Percentiles rank a stretch among this genome's conserved stretches.
Evolutionary conservation across 2,888 invertebrate genomes (phyloP).

Genomic region (Geophilus truncorum): DNA sequence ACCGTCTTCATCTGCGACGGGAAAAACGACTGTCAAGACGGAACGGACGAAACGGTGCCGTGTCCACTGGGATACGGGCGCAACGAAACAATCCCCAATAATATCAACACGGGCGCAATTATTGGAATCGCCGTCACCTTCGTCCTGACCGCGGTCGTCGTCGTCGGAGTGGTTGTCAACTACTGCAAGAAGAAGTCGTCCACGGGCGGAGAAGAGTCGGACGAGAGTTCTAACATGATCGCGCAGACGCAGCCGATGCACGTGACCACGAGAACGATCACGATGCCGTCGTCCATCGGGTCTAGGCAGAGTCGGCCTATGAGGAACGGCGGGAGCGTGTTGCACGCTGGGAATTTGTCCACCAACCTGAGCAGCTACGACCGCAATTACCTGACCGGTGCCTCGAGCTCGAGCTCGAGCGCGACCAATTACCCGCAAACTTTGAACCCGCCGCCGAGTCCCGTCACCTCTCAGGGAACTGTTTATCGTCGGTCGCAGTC

Average conservation of each 20-base stretch:
- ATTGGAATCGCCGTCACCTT: background rate
- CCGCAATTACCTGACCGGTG: slow-evolving; percentile 65
- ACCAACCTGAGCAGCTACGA: slow-evolving; percentile 43
- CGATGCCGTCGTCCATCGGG: background rate
- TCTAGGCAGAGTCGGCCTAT: background rate
- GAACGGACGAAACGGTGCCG: slow-evolving; percentile 42
- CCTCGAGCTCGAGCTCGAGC: slow-evolving; percentile 64
- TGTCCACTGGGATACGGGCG: background rate
- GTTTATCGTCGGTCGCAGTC: slow-evolving; percentile 46
- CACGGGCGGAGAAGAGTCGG: background rate
- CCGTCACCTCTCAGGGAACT: slow-evolving; percentile 58
- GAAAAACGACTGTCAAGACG: slow-evolving; percentile 43
- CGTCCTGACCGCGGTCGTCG: background rate
- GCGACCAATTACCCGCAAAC: slow-evolving; percentile 69
- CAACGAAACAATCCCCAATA: background rate
- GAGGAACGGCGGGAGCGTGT: background rate
- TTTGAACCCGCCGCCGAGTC: slow-evolving; percentile 85
- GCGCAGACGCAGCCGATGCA: background rate
- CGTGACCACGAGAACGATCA: background rate
- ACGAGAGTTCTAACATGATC: background rate
- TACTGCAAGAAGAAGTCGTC: background rate
- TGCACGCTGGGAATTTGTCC: background rate
- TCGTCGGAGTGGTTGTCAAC: background rate
- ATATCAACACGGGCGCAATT: background rate
- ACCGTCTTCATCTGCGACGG: slow-evolving; percentile 42